These are phyloP conservation scores for Sturmia bella DNA, from an alignment of 2,888 invertebrate species.

Conservation along the genomic window DNA sequence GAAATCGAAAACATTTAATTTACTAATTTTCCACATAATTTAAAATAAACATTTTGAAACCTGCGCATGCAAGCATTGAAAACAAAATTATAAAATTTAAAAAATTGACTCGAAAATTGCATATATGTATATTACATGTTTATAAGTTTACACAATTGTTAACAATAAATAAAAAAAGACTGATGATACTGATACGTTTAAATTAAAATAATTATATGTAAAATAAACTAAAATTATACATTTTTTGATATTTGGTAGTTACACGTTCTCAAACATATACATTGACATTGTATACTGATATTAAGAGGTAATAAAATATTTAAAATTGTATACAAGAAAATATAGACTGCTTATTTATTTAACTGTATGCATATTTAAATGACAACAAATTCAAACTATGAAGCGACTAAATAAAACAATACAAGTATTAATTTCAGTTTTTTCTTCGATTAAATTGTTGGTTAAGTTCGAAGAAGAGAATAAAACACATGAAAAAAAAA, in stretches of 20 bases:
- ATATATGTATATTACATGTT: slow-evolving; percentile 29
- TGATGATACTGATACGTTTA: slow-evolving; percentile 53
- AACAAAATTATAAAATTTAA: background rate
- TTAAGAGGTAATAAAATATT: slow-evolving; percentile 53
- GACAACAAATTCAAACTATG: background rate
- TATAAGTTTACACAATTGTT: slow-evolving; percentile 48
- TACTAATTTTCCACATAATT: no score
- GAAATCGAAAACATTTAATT: no score
- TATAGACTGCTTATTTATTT: background rate
- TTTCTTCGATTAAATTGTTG: no score
- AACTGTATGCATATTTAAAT: slow-evolving; percentile 16
- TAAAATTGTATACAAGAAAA: slow-evolving; percentile 32
- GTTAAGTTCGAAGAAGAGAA: no score
- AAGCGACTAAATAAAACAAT: background rate
- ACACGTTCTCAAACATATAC: slow-evolving; percentile 52
- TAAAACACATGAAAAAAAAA: no score
- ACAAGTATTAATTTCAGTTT: no score
- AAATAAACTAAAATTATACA: slow-evolving; percentile 54
- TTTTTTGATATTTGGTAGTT: slow-evolving; percentile 66
- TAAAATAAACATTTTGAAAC: no score
- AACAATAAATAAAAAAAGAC: slow-evolving; percentile 34
- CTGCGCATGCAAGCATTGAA: background rate
- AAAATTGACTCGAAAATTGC: slow-evolving; percentile 11
- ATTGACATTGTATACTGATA: slow-evolving; percentile 43
- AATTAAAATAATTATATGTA: slow-evolving; percentile 49